Evolutionary conservation across 1,140 invertebrate species (phyloP).

Genomic region (Drosophila guanche): DNA sequence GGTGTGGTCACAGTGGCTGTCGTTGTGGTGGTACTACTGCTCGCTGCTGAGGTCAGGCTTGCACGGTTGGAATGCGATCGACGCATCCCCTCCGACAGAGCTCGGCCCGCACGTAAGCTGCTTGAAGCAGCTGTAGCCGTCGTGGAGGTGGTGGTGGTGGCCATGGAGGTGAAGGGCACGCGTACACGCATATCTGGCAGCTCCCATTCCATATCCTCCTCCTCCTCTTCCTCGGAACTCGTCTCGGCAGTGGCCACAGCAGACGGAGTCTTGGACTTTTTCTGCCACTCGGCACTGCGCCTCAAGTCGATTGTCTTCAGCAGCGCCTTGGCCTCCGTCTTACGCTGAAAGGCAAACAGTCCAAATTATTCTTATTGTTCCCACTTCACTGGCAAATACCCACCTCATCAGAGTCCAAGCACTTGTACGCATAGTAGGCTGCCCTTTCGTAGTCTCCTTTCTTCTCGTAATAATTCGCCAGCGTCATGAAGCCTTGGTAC

Average conservation of each 20-base stretch:
- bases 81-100: constrained; percentile 39
- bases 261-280: constrained; percentile 50
- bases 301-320: constrained; percentile 91
- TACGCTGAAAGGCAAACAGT: constrained; percentile 86
- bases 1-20: constrained; percentile 14
- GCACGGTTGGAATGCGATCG: constrained; percentile 36
- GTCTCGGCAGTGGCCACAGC: constrained; percentile 64
- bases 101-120: constrained; percentile 17
- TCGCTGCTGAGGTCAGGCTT: constrained; percentile 17
- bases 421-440: constrained; percentile 96
- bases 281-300: constrained; percentile 80
- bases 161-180: constrained; percentile 26
- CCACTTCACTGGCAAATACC: not conserved
- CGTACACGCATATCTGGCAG: constrained; percentile 56
- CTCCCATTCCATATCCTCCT: constrained; percentile 77
- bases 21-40: constrained; percentile 24
- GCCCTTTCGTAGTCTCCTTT: constrained; percentile 93
- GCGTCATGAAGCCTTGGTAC: constrained; percentile 93
- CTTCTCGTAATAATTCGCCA: constrained; percentile 95
- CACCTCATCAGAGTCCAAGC: constrained; percentile 85
- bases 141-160: constrained; percentile 14
- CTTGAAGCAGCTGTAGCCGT: constrained; percentile 7
- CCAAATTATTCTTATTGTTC: not conserved
- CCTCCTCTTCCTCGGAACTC: constrained; percentile 77
- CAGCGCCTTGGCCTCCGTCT: constrained; percentile 95